Evolutionary conservation across 2,113 vertebrate species (phyloP), one percentile per base, ranked within the genome.

Genomic region (Pollimyrus isidori): DNA sequence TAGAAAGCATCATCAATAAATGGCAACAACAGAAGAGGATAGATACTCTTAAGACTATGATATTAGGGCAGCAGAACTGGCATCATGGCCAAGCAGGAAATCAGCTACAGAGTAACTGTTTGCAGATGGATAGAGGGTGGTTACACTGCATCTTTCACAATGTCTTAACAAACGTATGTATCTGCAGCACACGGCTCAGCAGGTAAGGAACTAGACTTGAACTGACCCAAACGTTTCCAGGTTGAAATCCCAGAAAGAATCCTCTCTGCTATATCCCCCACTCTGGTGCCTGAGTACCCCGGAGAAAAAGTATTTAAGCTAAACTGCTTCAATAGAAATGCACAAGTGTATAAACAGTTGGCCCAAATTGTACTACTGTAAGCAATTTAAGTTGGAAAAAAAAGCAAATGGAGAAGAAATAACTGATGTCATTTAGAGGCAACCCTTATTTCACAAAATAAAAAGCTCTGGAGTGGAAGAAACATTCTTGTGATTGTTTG

Each of bases 341-440:
- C 62, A 69, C n/a, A 30, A 69, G n/a, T 69, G 26, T 69, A 69
- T 30, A 69, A 69, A 69, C 62, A 69, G n/a, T 69, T 13, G 10
- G n/a, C 62, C n/a, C 10, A 69, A 69, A 69, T 13, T 69, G 62
- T 69, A 69, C 62, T 69, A 69, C 62, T 96, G 94, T 23, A 53
- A 1, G 90, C 62, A 91, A 91, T 69, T 69, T 69, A 69, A 30
- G 10, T 1, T 30, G 62, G 42, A 11, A 26, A 26, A 26, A 65
- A 26, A 30, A 69, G 62, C 62, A 69, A n/a, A 30, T 19, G 73
- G 73, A 42, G 35, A 80, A 35, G 30, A 80, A 42, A 35, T 42
- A 19, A 80, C 2, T 42, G 30, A 19, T 80, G 73, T 42, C 30
- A 80, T 39, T 80, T 80, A 19, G 73, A 19, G 73, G 73, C 73